Conservation (phyloP, 2,113 vertebrate genomes). For the Cyprichromis sp. region DNA sequence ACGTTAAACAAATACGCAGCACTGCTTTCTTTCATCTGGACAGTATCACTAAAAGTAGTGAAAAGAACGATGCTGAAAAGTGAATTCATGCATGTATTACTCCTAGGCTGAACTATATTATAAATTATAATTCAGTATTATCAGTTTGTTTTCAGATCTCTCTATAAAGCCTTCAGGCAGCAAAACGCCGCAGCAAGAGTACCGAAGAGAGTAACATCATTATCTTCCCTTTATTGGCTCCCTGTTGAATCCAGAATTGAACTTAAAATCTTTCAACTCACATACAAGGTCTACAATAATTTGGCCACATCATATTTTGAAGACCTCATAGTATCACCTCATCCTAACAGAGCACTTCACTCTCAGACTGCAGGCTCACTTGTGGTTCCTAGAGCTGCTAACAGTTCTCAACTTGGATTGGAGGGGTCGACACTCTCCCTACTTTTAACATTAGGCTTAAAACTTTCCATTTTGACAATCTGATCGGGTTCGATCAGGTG, state of each 20-base stretch:
- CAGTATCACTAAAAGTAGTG: background rate
- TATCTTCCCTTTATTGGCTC: background rate
- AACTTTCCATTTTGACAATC: background rate
- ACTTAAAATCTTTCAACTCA: background rate
- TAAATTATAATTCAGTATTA: background rate
- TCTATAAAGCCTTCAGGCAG: background rate
- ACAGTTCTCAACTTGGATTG: background rate
- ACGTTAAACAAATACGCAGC: background rate
- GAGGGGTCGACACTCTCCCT: rapidly evolving
- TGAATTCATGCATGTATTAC: background rate
- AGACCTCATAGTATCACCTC: background rate
- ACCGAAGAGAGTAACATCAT: background rate
- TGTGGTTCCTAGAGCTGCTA: background rate
- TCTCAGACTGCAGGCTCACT: background rate
- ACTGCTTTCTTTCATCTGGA: rapidly evolving
- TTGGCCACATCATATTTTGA: background rate
- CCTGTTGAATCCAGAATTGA: background rate
- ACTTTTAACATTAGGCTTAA: background rate
- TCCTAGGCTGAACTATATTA: background rate
- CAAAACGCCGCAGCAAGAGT: rapidly evolving
- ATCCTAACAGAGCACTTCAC: background rate
- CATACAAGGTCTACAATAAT: rapidly evolving
- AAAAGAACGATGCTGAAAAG: background rate
- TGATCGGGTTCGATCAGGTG: background rate
- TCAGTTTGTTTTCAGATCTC: background rate